Evolutionary conservation across 2,888 invertebrate species (phyloP).

Genomic region (Lochmaea capreae): DNA sequence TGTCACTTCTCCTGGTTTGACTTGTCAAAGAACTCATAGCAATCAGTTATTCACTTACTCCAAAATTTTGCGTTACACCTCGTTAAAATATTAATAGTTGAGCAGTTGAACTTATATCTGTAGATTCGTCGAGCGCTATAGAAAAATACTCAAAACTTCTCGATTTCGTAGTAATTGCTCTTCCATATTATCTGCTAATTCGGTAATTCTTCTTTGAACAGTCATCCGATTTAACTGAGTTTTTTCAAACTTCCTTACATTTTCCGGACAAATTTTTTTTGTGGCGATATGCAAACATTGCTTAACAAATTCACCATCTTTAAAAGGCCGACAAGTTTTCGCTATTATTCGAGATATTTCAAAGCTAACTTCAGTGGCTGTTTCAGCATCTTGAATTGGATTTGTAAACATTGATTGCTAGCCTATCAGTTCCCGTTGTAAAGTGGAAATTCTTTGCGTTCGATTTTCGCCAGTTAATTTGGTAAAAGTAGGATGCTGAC

Average conservation of each 20-base stretch:
- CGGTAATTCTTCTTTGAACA: constrained; percentile 16
- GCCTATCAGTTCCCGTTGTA: not conserved
- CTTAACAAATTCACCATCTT: not conserved
- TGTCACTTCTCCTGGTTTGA: not conserved
- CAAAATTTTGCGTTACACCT: not conserved
- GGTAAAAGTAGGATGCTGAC: not conserved
- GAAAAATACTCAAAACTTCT: constrained; percentile 1
- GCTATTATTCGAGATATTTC: no score
- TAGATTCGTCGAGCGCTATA: constrained; percentile 8
- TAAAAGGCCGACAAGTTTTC: no score
- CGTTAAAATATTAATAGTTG: not conserved
- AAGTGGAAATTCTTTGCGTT: not conserved
- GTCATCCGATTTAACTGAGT: constrained; percentile 15
- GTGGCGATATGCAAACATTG: not conserved
- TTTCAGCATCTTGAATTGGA: not conserved
- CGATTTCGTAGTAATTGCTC: constrained; percentile 4
- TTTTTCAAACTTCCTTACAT: not conserved
- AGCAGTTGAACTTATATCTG: not conserved
- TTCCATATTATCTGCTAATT: constrained; percentile 8
- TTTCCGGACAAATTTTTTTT: not conserved
- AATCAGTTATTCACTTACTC: not conserved
- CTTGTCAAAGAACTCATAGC: not conserved
- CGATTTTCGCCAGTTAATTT: not conserved
- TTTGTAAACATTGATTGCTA: not conserved
- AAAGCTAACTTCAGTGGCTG: not conserved